Percentiles rank a stretch among this genome's conserved stretches.
Conservation (phyloP, 2,888 invertebrate species). For the Aphidoletes aphidimyza region DNA sequence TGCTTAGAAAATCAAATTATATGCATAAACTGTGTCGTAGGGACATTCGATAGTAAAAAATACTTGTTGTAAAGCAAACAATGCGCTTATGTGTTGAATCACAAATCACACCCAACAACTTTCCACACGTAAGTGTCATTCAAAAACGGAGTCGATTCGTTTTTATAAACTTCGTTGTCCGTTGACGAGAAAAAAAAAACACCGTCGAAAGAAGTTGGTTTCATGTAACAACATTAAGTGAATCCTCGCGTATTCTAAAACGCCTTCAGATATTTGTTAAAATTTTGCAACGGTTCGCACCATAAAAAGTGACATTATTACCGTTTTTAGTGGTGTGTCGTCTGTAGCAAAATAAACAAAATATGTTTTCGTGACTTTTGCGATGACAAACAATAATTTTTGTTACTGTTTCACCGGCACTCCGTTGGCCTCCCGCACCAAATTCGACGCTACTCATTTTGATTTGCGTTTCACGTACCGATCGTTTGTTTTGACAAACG, state of each 20-base stretch:
- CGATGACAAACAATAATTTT: slow-evolving; percentile 3
- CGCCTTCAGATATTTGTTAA: not conserved
- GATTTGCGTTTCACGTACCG: not conserved
- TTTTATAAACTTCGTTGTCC: too few species aligned
- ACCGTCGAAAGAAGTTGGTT: too few species aligned
- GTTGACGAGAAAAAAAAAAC: not conserved
- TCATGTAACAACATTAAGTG: not conserved
- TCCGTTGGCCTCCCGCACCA: not conserved
- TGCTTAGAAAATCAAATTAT: too few species aligned
- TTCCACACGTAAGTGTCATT: not conserved
- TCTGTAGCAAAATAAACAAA: slow-evolving; percentile 13
- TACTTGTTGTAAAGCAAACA: not conserved
- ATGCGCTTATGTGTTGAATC: not conserved
- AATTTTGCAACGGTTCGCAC: not conserved
- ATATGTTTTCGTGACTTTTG: slow-evolving; percentile 46
- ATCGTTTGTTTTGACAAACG: slow-evolving; percentile 45
- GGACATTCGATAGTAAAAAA: too few species aligned
- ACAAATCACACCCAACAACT: not conserved
- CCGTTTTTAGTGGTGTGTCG: not conserved
- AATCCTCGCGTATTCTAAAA: not conserved
- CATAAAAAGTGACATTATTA: slow-evolving; percentile 15
- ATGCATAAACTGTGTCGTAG: too few species aligned
- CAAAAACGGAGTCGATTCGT: not conserved
- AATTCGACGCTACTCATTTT: not conserved
- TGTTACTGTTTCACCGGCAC: not conserved